phyloP scores from a whole-genome alignment of 35 echinoderm and acorn worm genomes.

The Heliocidaris tuberculata region DNA sequence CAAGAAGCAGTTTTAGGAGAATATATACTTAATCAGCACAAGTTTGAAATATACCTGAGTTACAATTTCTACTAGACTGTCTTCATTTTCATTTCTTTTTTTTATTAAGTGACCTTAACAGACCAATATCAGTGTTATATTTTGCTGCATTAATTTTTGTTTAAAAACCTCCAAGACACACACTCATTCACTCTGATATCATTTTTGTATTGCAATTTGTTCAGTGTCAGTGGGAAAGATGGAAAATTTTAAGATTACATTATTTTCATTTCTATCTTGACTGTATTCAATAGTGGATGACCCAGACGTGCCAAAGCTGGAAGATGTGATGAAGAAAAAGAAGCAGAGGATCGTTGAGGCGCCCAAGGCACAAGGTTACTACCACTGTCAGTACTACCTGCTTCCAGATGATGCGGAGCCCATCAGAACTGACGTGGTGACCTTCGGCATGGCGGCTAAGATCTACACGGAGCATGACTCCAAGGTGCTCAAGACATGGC shows the following conservation, averaged over 20 bases:
- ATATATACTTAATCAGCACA: no score
- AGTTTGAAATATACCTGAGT: no score
- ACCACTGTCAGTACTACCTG: conserved; percentile 84
- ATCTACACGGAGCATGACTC: conserved; percentile 98
- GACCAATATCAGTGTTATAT: background rate
- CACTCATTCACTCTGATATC: no score
- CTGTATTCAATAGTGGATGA: conserved; percentile 68
- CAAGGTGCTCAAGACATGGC: conserved; percentile 99
- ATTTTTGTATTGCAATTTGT: no score
- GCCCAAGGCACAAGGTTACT: conserved; percentile 90
- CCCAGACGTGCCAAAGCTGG: conserved; percentile 71
- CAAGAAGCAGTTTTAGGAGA: no score
- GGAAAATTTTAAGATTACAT: background rate
- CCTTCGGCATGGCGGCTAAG: conserved; percentile 99
- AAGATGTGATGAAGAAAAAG: conserved; percentile 85
- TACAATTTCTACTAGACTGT: no score
- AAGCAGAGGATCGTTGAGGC: conserved; percentile 93
- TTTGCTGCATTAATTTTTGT: no score
- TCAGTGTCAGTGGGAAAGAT: no score
- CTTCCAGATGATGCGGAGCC: conserved; percentile 93
- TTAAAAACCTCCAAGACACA: no score
- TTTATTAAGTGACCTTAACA: background rate
- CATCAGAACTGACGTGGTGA: conserved; percentile 90
- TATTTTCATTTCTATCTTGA: background rate
- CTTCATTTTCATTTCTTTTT: background rate